phyloP scores from a whole-genome alignment of 1,140 invertebrate species.

The Steinernema khuongi region DNA sequence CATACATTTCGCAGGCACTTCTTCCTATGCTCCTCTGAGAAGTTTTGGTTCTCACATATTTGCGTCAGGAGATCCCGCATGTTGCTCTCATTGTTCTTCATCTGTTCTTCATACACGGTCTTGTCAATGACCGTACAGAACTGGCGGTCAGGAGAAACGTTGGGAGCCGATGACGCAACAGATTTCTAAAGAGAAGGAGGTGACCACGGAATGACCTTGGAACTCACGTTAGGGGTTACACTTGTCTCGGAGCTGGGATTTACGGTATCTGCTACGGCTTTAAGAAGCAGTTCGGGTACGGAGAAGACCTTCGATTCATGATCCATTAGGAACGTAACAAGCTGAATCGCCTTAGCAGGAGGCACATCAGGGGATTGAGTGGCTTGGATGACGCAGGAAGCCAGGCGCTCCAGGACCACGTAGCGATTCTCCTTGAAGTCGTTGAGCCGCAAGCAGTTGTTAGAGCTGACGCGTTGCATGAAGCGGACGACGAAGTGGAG shows the following conservation, averaged over 20 bases:
- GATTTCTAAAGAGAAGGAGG: background rate
- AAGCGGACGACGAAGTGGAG: conserved; percentile 3
- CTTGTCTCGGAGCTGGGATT: background rate
- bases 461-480: background rate
- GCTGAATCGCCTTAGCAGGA: background rate
- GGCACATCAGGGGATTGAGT: background rate
- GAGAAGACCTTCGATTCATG: background rate
- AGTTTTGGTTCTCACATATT: background rate
- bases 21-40: background rate
- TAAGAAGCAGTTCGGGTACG: background rate
- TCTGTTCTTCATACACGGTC: background rate
- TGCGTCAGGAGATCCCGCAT: background rate
- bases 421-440: background rate
- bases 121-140: background rate
- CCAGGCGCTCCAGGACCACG: background rate
- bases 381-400: background rate
- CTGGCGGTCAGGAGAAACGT: background rate
- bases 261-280: background rate
- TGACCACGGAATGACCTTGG: background rate
- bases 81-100: background rate
- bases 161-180: background rate
- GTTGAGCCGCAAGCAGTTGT: background rate
- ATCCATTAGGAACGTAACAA: background rate
- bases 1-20: background rate
- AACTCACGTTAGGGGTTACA: too few relatives aligned